These are phyloP conservation scores for Dicrurus megarhynchus DNA, from an alignment of 2,113 vertebrate genomes.

Conservation along the genomic window DNA sequence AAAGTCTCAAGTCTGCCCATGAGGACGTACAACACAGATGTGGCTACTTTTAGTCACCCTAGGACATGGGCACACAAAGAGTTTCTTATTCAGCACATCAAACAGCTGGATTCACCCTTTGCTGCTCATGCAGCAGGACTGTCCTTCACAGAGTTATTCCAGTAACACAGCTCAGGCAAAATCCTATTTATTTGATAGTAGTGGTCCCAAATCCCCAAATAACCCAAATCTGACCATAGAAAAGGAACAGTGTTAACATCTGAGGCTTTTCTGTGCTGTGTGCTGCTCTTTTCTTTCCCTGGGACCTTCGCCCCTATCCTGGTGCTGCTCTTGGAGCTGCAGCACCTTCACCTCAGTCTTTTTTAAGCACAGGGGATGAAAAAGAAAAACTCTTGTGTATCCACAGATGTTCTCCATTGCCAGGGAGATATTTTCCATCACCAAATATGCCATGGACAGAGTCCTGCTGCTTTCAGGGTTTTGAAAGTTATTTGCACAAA, in stretches of 20 bases:
- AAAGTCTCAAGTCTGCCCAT: neutral
- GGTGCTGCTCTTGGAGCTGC: neutral
- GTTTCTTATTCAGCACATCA: neutral
- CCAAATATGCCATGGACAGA: neutral
- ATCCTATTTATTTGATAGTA: neutral
- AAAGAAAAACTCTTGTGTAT: neutral
- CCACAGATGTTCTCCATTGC: neutral
- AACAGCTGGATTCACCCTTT: neutral
- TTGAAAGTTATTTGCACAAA: conserved; percentile 13
- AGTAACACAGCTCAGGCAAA: neutral
- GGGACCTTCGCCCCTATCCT: neutral
- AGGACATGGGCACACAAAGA: neutral
- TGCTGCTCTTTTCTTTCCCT: neutral
- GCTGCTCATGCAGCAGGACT: neutral
- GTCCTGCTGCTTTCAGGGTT: neutral
- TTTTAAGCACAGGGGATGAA: neutral
- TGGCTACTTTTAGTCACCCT: neutral
- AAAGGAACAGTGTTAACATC: neutral
- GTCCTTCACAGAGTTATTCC: neutral
- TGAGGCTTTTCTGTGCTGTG: neutral
- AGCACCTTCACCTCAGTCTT: neutral
- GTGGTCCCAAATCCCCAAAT: neutral
- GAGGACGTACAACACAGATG: neutral
- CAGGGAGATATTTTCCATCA: conserved; percentile 27
- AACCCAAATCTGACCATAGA: neutral